phyloP scores from a whole-genome alignment of 2,113 vertebrate genomes.

The Pimephales promelas region DNA sequence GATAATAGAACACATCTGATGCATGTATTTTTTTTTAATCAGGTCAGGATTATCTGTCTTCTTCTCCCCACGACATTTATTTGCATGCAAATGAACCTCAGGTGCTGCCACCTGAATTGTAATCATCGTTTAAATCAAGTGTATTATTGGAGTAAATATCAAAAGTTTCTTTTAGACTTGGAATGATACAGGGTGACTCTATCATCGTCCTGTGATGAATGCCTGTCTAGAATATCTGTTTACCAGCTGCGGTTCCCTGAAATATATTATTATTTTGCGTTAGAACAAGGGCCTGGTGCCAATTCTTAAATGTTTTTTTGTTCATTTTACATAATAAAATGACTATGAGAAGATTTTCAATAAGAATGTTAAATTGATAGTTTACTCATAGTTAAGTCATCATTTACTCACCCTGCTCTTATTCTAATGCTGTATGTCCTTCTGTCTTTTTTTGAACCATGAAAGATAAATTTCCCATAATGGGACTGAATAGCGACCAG shows the following conservation, averaged over 20 bases:
- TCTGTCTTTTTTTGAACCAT: no score
- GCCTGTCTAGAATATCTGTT: not conserved
- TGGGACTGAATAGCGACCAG: no score
- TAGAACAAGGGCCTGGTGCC: not conserved
- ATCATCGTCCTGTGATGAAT: not conserved
- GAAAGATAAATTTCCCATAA: no score
- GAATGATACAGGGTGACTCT: not conserved
- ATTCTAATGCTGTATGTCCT: no score
- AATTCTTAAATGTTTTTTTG: not conserved
- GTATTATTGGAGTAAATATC: not conserved
- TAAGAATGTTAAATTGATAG: no score
- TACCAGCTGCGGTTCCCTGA: not conserved
- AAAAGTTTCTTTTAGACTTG: constrained; percentile 14
- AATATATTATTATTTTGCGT: not conserved
- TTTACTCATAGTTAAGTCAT: no score
- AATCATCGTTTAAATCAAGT: constrained; percentile 4
- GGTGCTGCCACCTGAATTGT: constrained; percentile 21
- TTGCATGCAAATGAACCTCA: constrained; percentile 14
- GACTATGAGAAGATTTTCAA: not conserved
- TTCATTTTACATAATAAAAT: not conserved
- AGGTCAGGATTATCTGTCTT: not conserved
- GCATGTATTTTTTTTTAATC: not conserved
- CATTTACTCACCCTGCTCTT: no score
- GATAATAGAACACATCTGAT: not conserved
- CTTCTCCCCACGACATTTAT: not conserved